Percentiles rank a stretch among this genome's conserved stretches.
phyloP scores from a whole-genome alignment of 2,888 invertebrate species.

The Pristionchus arcanus region DNA sequence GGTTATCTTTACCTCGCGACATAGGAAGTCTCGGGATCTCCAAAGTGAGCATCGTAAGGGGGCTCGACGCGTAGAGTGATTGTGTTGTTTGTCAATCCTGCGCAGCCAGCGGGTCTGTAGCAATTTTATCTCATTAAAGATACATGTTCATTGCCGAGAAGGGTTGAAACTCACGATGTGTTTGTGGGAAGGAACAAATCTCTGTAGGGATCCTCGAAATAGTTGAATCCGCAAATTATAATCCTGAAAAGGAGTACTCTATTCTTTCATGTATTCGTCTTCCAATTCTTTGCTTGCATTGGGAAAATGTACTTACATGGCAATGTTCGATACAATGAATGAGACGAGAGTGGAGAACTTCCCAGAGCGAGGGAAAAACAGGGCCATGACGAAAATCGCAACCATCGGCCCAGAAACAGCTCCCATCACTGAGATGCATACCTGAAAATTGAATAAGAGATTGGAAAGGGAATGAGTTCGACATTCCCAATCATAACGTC shows the following conservation, averaged over 20 bases:
- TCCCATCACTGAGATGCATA: conserved; percentile 74
- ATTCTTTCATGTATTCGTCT: too few species aligned
- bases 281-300: too few species aligned
- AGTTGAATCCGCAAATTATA: conserved; percentile 64
- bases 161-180: conserved; percentile 58
- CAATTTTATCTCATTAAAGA: too few species aligned
- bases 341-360: conserved; percentile 68
- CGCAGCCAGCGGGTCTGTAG: conserved; percentile 51
- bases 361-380: conserved; percentile 73
- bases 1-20: conserved; percentile 57
- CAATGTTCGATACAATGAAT: conserved; percentile 68
- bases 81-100: conserved; percentile 49
- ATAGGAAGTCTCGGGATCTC: conserved; percentile 66
- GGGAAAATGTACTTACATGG: conserved; percentile 55
- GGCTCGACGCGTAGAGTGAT: conserved; percentile 63
- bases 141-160: too few species aligned
- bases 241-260: conserved; percentile 54
- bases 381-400: conserved; percentile 72
- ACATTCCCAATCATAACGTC: neutral
- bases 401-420: conserved; percentile 74
- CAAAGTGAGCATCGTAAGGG: conserved; percentile 68
- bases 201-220: conserved; percentile 67
- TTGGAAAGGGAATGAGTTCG: too few species aligned
- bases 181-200: conserved; percentile 69
- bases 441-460: conserved; percentile 42